Evolutionary conservation across 2,797 vertebrate species (phyloP).

Genomic region (Pogoniulus pusillus): DNA sequence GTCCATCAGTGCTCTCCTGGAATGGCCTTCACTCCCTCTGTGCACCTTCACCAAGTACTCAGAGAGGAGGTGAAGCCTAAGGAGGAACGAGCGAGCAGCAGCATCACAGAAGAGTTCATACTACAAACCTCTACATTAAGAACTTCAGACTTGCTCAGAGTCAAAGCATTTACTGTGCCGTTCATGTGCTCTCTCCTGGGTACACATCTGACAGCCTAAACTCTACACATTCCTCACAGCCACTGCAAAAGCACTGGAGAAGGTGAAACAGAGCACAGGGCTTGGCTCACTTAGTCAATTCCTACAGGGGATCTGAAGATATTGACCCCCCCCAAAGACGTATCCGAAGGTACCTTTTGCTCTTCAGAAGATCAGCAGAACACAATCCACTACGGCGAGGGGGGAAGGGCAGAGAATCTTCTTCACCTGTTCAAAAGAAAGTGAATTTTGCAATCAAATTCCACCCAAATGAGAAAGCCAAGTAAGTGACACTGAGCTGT

Average conservation of each 20-base stretch:
- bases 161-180: neutral
- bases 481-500: neutral
- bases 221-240: neutral
- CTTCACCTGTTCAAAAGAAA: neutral
- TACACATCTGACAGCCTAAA: neutral
- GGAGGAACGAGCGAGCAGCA: neutral
- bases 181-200: neutral
- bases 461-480: neutral
- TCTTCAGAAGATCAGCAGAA: neutral
- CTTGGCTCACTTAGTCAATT: neutral
- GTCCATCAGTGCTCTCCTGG: neutral
- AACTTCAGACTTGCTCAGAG: neutral
- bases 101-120: neutral
- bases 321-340: neutral
- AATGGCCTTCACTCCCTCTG: neutral
- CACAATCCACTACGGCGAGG: neutral
- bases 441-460: neutral
- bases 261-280: neutral
- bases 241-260: neutral
- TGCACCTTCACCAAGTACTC: neutral
- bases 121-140: neutral
- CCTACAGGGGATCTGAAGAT: neutral
- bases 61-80: neutral
- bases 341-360: slow-evolving; percentile 5
- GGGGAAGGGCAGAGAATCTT: neutral